Conservation (phyloP, 2,888 invertebrate genomes). For the Oeneis ivallda region DNA sequence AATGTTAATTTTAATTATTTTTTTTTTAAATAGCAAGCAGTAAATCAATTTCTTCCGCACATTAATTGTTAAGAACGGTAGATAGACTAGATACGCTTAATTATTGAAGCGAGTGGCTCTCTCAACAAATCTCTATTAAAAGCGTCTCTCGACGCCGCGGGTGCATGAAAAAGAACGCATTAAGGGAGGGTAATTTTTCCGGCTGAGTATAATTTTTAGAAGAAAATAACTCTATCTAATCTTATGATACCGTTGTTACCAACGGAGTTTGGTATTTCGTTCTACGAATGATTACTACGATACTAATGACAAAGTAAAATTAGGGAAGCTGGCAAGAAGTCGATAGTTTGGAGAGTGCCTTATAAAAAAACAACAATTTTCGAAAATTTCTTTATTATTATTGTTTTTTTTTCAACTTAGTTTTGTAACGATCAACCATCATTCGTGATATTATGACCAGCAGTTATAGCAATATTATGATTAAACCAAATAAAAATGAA, state of each 20-base stretch:
- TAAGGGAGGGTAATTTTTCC: slow-evolving; percentile 2
- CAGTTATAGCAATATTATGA: too few relatives aligned
- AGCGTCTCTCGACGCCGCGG: slow-evolving; percentile 11
- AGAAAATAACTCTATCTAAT: not conserved
- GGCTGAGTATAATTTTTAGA: not conserved
- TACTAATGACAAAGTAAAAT: too few relatives aligned
- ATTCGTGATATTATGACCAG: too few relatives aligned
- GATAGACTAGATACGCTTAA: slow-evolving; percentile 14
- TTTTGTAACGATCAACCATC: too few relatives aligned
- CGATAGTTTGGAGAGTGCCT: too few relatives aligned
- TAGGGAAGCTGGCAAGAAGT: too few relatives aligned
- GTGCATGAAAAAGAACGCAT: slow-evolving; percentile 22
- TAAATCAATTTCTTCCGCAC: not conserved
- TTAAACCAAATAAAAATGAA: too few relatives aligned
- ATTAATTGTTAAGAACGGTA: slow-evolving; percentile 9
- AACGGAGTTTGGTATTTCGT: too few relatives aligned
- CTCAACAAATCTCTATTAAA: slow-evolving; percentile 26
- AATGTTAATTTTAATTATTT: not conserved
- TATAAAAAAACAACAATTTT: too few relatives aligned
- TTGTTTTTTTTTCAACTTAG: too few relatives aligned
- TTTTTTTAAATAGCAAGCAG: not conserved
- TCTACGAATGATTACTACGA: too few relatives aligned
- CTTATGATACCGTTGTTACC: not conserved
- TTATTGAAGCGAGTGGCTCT: slow-evolving; percentile 16
- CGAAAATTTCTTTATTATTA: too few relatives aligned